Conservation (phyloP, 1,140 invertebrate genomes). For the Hypothenemus hampei region DNA sequence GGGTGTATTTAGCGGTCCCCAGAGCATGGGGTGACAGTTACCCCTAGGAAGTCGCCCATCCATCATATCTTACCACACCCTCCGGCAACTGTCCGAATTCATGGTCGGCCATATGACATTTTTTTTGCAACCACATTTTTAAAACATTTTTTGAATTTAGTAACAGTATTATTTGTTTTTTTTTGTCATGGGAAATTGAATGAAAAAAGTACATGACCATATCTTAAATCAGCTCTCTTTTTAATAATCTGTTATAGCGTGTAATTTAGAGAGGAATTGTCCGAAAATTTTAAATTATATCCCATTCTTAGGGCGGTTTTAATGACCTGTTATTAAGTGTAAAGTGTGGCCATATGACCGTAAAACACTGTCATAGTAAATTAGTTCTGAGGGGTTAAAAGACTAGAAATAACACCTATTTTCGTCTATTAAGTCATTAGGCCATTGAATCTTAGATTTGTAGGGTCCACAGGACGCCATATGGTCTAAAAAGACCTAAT, state of each 20-base stretch:
- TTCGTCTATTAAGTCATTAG: constrained; percentile 20
- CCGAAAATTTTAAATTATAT: no score
- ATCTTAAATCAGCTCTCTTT: no score
- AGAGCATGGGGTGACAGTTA: constrained; percentile 18
- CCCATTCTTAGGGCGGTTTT: no score
- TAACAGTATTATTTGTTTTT: no score
- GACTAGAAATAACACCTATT: constrained; percentile 23
- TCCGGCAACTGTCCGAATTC: constrained; percentile 10
- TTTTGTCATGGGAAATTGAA: no score
- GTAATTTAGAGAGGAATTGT: no score
- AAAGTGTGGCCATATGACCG: constrained; percentile 19
- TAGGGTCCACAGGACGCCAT: constrained; percentile 8
- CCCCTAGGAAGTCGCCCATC: constrained; percentile 12
- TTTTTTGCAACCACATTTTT: not conserved
- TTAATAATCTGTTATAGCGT: no score
- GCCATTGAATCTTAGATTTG: not conserved
- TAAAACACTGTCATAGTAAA: constrained; percentile 25
- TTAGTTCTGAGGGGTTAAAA: constrained; percentile 13
- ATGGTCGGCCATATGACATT: constrained; percentile 16
- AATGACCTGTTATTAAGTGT: no score
- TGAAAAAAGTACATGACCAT: no score
- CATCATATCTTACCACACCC: constrained; percentile 27
- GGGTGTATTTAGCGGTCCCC: constrained; percentile 26
- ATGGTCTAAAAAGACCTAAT: no score
- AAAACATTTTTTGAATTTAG: not conserved